Conservation (phyloP, 2,113 vertebrate species). For the Corythornis madagascariensis region DNA sequence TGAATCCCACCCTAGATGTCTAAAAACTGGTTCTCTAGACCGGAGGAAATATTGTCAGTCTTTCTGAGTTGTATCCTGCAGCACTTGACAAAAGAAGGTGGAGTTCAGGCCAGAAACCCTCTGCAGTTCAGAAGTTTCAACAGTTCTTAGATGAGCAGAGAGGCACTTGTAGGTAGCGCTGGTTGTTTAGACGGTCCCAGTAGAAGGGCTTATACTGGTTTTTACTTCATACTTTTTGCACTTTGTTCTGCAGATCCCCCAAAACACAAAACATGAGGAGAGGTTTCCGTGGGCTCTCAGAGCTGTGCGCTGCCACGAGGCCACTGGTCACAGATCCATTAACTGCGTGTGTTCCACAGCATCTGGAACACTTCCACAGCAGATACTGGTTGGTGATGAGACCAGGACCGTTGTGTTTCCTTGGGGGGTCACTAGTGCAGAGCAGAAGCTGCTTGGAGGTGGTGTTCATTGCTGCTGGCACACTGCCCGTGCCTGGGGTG, state of each 20-base stretch:
- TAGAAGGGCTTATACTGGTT: not conserved
- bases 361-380: not conserved
- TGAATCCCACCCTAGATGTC: not conserved
- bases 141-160: not conserved
- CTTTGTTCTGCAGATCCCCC: not conserved
- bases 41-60: not conserved
- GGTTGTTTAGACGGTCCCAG: not conserved
- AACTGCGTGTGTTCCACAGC: not conserved
- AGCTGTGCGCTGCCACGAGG: not conserved
- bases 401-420: not conserved
- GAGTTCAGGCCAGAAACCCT: not conserved
- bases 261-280: not conserved
- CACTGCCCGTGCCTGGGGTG: conserved; percentile 1
- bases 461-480: conserved; percentile 14
- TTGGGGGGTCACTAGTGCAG: not conserved
- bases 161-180: not conserved
- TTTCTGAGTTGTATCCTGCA: not conserved
- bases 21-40: not conserved
- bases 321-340: not conserved
- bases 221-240: not conserved
- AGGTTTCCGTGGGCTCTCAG: not conserved
- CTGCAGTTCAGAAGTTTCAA: not conserved
- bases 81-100: not conserved
- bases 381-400: not conserved
- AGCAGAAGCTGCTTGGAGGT: not conserved